phyloP scores from a whole-genome alignment of 1,140 invertebrate species.

The Drosophila lacertosa region DNA sequence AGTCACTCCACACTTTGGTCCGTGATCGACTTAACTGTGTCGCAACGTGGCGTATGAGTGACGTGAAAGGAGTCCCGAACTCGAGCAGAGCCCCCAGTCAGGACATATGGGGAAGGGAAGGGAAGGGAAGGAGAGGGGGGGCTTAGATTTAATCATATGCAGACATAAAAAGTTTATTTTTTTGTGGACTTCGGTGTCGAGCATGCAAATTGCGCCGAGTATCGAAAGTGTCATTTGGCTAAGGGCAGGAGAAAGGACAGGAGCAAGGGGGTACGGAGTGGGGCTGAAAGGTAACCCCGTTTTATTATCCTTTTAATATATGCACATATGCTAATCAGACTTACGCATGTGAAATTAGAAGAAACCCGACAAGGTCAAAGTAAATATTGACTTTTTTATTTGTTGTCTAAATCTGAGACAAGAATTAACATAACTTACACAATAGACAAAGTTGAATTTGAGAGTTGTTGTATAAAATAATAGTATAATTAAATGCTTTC shows the following conservation, averaged over 20 bases:
- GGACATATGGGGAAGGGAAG: not conserved
- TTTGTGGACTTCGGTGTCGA: conserved; percentile 73
- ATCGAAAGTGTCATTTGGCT: conserved; percentile 73
- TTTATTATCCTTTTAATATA: conserved; percentile 27
- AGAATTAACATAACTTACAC: too few relatives aligned
- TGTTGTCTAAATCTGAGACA: too few relatives aligned
- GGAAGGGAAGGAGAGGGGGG: conserved; percentile 29
- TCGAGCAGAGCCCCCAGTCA: not conserved
- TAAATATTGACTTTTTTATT: conserved; percentile 20
- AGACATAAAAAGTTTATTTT: conserved; percentile 63
- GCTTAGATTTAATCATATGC: conserved; percentile 45
- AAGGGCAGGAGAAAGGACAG: conserved; percentile 9
- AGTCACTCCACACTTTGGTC: conserved; percentile 29
- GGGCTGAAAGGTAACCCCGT: not conserved
- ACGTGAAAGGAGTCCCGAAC: conserved; percentile 4
- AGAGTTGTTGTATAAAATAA: too few relatives aligned
- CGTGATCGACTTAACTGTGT: conserved; percentile 77
- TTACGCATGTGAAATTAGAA: conserved; percentile 31
- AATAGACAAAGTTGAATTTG: too few relatives aligned
- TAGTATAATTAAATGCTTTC: too few relatives aligned
- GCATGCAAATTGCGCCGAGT: conserved; percentile 72
- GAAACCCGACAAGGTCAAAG: conserved; percentile 63
- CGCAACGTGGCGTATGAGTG: conserved; percentile 39
- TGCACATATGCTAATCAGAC: conserved; percentile 16
- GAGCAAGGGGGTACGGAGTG: not conserved